Base-by-base conservation (phyloP, 2,113 vertebrate genomes). In the Ptilorrhoa leucosticta region DNA sequence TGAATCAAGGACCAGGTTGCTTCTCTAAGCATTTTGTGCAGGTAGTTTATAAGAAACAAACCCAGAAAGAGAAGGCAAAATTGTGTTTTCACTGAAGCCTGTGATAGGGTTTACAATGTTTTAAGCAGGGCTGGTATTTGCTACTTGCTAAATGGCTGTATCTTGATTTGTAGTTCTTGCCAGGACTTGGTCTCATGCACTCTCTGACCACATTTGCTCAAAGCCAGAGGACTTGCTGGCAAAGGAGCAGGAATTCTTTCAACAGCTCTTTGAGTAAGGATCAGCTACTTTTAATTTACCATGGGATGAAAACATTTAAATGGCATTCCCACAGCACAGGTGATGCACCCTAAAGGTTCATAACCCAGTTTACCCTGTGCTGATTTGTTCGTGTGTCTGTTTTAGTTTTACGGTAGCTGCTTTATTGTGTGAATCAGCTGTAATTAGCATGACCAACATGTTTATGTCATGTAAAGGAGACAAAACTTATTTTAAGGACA, bases 161-260 rank as follows among this genome's bases (percentile, higher is more conserved):
- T 65, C 89, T 91, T 69, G 70, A 82, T 53, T 53, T 91, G 70
- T 57, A 42, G 42, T 13, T 91, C 66, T 65, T 95, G 84, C 89
- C 87, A 93, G 87, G 73, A 13, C 73, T 87, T 39, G 61, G 89
- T 90, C 84, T 93, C 45, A 0, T 60, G 13, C 22, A 45, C 35
- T 73, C 75, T 76, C 73, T 96, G 84, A 83, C 90, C 84, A 86
- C 91, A 83, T 85, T 73, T 96, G 91, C 92, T 95, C 87, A 28
- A 45, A 94, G 79, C 57, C 54, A 91, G 61, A 78, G 83, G 56
- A 92, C 48, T 71, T 13, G 78, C 82, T 89, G 91, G 89, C 94
- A 95, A 90, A 93, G 70, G 53, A 85, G 77, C 78, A 91, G 78
- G 33, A 93, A 89, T 95, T 72, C 82, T 85, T 95, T 96, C 91